Evolutionary conservation across 1,140 invertebrate genomes (phyloP), one percentile per base, ranked within the genome.

Genomic region (Drosophila pruinosa): DNA sequence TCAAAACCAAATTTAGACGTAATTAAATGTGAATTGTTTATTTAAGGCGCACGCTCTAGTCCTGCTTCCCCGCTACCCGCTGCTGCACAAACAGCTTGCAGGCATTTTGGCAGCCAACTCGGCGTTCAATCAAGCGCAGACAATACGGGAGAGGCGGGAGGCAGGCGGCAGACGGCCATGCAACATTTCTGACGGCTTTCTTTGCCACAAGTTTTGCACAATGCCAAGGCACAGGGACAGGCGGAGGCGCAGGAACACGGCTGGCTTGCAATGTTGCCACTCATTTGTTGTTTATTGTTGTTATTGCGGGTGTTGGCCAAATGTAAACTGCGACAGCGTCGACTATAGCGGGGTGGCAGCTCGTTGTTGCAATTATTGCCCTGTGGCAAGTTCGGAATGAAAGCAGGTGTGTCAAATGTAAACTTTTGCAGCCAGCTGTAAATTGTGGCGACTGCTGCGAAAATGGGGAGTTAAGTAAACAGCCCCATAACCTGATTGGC

Each of bases 1-100:
- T 89, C 78, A 65, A 85, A 90, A 90, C 89, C 89, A 90, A 90
- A 90, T 90, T 90, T 90, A 90, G 83, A 89, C 88, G 78, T 90
- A 90, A 90, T 90, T 90, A 90, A 90, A 90, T 89, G 89, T 90
- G 89, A 90, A 90, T 85, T 90, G 88, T 90, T 90, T 90, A 90
- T 90, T 90, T 89, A 89, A 85, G 88, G 77, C 89, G 72, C 82
- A 90, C 89, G 82, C 75, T 82, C 82, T 50, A 65, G 64, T 64
- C 62, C 22, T 36, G 12, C 0, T 28, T 10, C 31, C 45, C 28
- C 50, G 10, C 15, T 15, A 1, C 53, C 4, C 41, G 4, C 17
- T 21, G 41, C 15, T 50, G 53, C 69, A 45, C 56, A 78, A 75
- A 82, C 56, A 83, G 72, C 79, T 74, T 58, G 61, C 85, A 75